A percentile compares a stretch with the other conserved stretches of the same genome.
Conservation (phyloP, 2,113 vertebrate genomes). For the Mesembrinibis cayennensis region DNA sequence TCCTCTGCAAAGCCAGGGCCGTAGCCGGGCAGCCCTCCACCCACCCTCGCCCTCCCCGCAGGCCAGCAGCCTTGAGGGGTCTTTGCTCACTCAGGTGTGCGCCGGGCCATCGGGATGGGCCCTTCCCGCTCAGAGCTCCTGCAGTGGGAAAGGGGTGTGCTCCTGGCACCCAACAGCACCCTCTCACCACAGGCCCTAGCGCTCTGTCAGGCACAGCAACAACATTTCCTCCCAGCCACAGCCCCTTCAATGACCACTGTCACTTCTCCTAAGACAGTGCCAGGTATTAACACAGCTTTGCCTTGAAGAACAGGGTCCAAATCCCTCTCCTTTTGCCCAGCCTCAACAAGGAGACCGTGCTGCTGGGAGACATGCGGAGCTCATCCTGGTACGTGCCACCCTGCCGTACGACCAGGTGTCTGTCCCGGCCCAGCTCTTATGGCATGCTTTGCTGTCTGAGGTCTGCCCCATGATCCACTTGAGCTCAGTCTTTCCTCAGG, state of each 20-base stretch:
- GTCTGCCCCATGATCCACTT: accelerated
- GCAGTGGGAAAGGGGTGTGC: background rate
- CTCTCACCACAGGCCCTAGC: background rate
- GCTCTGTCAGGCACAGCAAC: background rate
- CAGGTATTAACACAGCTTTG: background rate
- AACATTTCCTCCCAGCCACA: background rate
- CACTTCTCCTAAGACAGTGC: background rate
- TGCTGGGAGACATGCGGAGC: accelerated
- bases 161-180: background rate
- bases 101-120: accelerated
- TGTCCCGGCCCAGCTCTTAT: accelerated
- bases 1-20: background rate
- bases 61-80: background rate
- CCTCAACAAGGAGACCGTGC: accelerated
- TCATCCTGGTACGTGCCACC: accelerated
- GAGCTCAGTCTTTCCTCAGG: background rate
- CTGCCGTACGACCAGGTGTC: background rate
- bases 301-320: background rate
- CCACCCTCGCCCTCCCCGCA: accelerated
- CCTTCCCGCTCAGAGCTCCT: background rate
- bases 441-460: background rate
- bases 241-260: background rate
- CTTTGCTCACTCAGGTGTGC: background rate
- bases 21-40: accelerated
- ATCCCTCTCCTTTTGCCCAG: background rate